Percentiles rank a stretch among this genome's conserved stretches.
Conservation (phyloP, 2,888 invertebrate species). For the Torymus aiolomorphi region DNA sequence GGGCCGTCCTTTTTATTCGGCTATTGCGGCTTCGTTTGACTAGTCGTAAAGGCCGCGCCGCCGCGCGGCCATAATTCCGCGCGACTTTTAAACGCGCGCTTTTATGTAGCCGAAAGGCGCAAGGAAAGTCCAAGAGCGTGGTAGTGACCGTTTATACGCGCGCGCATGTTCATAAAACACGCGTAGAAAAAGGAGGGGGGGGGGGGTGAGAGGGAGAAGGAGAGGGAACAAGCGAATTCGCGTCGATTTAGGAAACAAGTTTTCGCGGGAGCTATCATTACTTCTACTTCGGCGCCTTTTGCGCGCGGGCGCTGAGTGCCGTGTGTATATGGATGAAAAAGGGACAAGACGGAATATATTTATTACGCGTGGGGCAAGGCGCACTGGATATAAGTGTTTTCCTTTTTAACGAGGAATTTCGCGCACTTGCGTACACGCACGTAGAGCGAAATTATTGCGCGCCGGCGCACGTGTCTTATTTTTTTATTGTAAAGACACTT, state of each 20-base stretch:
- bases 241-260: constrained; percentile 40
- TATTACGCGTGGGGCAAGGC: not conserved
- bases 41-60: constrained; percentile 57
- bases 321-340: not conserved
- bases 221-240: constrained; percentile 26
- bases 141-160: not conserved
- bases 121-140: not conserved
- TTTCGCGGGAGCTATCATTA: constrained; percentile 31
- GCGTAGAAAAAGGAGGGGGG: not conserved
- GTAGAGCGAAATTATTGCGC: constrained; percentile 17
- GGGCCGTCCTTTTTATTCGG: constrained; percentile 48
- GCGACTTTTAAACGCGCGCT: constrained; percentile 58
- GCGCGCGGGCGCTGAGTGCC: not conserved
- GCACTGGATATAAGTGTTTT: constrained; percentile 7
- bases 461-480: too few relatives aligned
- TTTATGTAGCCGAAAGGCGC: constrained; percentile 37
- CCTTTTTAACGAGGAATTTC: constrained; percentile 9
- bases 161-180: not conserved
- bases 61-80: constrained; percentile 39
- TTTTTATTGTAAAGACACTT: too few relatives aligned
- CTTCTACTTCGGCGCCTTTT: constrained; percentile 23
- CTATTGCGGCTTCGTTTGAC: constrained; percentile 60
- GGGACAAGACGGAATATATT: constrained; percentile 10
- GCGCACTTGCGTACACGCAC: not conserved
- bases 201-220: not conserved